Conservation (phyloP, 2,888 invertebrate species). For the Nemurella pictetii region DNA sequence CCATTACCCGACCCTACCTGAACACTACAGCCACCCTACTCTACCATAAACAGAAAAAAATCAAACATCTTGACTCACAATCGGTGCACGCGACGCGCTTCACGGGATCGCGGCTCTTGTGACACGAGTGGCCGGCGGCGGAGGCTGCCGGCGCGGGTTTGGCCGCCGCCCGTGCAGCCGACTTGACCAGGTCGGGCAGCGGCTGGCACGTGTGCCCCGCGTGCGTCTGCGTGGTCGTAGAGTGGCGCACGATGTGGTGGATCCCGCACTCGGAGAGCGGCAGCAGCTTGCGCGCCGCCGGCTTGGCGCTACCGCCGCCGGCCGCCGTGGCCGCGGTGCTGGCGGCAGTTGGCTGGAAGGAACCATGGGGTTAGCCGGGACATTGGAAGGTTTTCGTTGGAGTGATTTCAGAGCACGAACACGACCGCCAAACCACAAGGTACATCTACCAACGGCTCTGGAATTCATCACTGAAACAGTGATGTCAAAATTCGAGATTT, state of each 20-base stretch:
- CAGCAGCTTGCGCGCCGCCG: slow-evolving; percentile 51
- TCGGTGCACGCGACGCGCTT: slow-evolving; percentile 43
- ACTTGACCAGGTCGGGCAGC: slow-evolving; percentile 44
- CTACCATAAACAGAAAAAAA: neutral
- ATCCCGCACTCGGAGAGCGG: neutral
- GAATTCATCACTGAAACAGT: too few species aligned
- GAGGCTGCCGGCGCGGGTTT: neutral
- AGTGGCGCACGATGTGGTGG: slow-evolving; percentile 39
- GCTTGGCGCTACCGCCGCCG: neutral
- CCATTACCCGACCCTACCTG: too few species aligned
- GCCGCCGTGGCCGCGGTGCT: slow-evolving; percentile 58
- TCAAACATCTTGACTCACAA: slow-evolving; percentile 37
- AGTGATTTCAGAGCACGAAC: too few species aligned
- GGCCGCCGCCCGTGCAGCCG: slow-evolving; percentile 35
- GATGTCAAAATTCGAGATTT: too few species aligned
- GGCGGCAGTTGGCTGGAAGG: slow-evolving; percentile 51
- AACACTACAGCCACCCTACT: too few species aligned
- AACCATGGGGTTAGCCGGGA: neutral
- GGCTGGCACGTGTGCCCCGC: slow-evolving; percentile 32
- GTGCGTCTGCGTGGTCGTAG: slow-evolving; percentile 42
- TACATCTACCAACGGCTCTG: too few species aligned
- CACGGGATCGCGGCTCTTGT: slow-evolving; percentile 42
- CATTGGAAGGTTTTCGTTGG: too few species aligned
- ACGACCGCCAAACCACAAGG: too few species aligned
- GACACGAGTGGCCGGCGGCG: slow-evolving; percentile 40